Evolutionary conservation across 2,797 vertebrate species (phyloP).

Genomic region (Galagoides demidoff): DNA sequence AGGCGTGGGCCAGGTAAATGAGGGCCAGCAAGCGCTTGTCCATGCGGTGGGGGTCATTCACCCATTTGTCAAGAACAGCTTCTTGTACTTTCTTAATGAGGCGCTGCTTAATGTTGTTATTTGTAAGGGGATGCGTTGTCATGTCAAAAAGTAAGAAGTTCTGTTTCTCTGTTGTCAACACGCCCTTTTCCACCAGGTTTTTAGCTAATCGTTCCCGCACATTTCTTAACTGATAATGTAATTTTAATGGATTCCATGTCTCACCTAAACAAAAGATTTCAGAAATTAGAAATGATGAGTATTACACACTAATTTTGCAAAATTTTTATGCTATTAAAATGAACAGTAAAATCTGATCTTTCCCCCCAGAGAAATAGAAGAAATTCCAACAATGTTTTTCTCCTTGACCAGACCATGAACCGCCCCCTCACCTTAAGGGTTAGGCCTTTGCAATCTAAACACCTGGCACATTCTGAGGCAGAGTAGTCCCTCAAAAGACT

Average conservation of each 20-base stretch:
- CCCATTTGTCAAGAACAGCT: conserved; percentile 96
- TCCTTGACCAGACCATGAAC: neutral
- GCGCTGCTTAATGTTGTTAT: conserved; percentile 97
- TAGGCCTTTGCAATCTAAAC: neutral
- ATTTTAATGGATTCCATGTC: conserved; percentile 97
- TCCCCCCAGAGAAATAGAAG: neutral
- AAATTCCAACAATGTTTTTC: neutral
- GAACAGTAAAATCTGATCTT: neutral
- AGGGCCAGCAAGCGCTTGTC: conserved; percentile 97
- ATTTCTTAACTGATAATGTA: conserved; percentile 97
- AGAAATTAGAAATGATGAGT: conserved; percentile 41
- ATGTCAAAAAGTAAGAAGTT: conserved; percentile 99
- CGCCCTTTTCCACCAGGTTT: conserved; percentile 97
- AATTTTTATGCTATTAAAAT: neutral
- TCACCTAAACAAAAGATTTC: conserved; percentile 89
- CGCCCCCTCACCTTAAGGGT: neutral
- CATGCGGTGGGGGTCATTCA: conserved; percentile 97
- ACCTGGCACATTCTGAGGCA: neutral
- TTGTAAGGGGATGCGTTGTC: conserved; percentile 97
- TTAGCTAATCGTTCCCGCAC: conserved; percentile 96
- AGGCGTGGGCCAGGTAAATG: conserved; percentile 96
- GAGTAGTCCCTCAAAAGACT: neutral
- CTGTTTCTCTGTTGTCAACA: conserved; percentile 98
- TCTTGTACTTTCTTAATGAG: conserved; percentile 98
- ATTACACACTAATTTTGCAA: conserved; percentile 37